A percentile compares a stretch with the other conserved stretches of the same genome.
Evolutionary conservation across 2,888 invertebrate genomes (phyloP).

Genomic region (Hyposoter dolosus): DNA sequence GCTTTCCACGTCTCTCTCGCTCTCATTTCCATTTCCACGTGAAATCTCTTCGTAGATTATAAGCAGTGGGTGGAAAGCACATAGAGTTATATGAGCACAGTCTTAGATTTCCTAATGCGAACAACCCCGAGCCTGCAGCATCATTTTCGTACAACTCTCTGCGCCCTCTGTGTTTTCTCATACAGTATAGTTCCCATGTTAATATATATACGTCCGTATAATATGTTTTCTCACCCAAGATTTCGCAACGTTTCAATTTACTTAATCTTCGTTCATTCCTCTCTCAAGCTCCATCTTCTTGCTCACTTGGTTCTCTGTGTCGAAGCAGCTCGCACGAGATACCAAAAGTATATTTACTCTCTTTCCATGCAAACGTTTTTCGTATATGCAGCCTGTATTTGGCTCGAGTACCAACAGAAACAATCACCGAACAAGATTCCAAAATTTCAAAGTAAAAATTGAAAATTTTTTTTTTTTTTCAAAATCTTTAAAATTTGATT

Average conservation of each 20-base stretch:
- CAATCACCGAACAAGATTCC: background rate
- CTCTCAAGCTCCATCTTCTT: slow-evolving; percentile 30
- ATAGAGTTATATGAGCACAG: slow-evolving; percentile 33
- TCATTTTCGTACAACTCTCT: slow-evolving; percentile 15
- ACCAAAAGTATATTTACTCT: slow-evolving; percentile 14
- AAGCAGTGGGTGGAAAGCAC: slow-evolving; percentile 41
- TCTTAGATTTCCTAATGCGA: slow-evolving; percentile 52
- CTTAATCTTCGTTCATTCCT: slow-evolving; percentile 50
- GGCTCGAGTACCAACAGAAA: background rate
- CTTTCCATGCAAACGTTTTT: background rate
- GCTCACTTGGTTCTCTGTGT: slow-evolving; percentile 2
- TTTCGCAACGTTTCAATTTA: slow-evolving; percentile 60
- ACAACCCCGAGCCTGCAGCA: slow-evolving; percentile 29
- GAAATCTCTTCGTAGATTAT: slow-evolving; percentile 43
- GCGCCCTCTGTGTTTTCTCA: slow-evolving; percentile 34
- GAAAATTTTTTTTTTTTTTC: too few species aligned
- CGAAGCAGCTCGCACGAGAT: slow-evolving; percentile 14
- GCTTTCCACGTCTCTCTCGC: slow-evolving; percentile 65
- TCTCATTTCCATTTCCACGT: slow-evolving; percentile 18
- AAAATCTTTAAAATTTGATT: too few species aligned
- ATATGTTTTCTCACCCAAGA: slow-evolving; percentile 33
- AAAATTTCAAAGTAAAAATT: too few species aligned
- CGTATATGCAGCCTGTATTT: background rate
- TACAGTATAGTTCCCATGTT: slow-evolving; percentile 28
- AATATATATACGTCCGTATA: slow-evolving; percentile 15